Evolutionary conservation across 2,797 vertebrate genomes (phyloP).

Genomic region (Sebastes aleutianus): DNA sequence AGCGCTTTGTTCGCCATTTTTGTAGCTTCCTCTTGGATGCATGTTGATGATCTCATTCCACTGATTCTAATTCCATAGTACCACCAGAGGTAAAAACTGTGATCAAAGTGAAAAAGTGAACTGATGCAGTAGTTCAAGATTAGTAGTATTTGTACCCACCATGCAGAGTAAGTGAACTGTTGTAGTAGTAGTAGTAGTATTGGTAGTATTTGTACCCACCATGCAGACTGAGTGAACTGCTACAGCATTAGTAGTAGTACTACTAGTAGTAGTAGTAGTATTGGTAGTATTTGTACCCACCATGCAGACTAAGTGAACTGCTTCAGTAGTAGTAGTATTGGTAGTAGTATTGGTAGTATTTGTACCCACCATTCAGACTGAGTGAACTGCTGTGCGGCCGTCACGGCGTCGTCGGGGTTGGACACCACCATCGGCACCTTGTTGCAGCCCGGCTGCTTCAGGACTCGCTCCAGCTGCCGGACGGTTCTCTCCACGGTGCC

Average conservation of each 20-base stretch:
- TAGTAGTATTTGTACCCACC: not conserved
- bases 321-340: not conserved
- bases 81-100: no score
- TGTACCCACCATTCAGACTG: conserved; percentile 78
- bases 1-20: no score
- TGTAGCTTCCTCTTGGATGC: no score
- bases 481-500: conserved; percentile 92
- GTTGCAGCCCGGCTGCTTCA: conserved; percentile 97
- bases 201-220: not conserved
- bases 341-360: not conserved
- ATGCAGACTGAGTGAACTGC: not conserved
- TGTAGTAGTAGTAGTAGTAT: not conserved
- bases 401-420: conserved; percentile 92
- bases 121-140: no score
- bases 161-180: not conserved
- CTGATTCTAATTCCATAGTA: no score
- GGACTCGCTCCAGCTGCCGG: conserved; percentile 91
- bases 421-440: conserved; percentile 91
- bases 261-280: not conserved
- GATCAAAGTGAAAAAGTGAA: no score
- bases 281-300: not conserved
- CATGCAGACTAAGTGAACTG: not conserved
- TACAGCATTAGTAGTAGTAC: no score
- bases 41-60: no score
- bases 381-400: conserved; percentile 94